phyloP scores from a whole-genome alignment of 2,113 vertebrate species.

The Oryzias woworae region DNA sequence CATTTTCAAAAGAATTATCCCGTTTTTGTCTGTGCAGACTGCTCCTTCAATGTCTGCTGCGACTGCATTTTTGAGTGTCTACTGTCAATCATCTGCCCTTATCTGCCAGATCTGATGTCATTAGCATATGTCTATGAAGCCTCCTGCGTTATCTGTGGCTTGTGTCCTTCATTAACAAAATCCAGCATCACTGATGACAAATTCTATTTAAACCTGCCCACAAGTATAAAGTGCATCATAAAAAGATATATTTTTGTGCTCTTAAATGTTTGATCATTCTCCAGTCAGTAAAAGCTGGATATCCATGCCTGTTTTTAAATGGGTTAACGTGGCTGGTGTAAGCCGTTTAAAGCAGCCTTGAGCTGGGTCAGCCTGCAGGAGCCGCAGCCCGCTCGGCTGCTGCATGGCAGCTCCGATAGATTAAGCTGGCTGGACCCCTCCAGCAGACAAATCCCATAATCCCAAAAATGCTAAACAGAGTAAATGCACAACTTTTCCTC shows the following conservation, averaged over 20 bases:
- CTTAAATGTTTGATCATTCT: background rate
- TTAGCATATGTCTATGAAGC: background rate
- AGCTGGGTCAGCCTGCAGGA: constrained; percentile 20
- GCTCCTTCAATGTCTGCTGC: no score
- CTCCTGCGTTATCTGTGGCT: constrained; percentile 40
- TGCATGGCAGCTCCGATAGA: constrained; percentile 40
- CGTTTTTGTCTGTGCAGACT: background rate
- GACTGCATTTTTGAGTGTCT: no score
- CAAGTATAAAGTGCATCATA: no score
- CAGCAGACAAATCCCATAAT: constrained; percentile 61
- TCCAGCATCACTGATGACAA: constrained; percentile 16
- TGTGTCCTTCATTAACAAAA: constrained; percentile 47
- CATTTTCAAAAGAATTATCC: background rate
- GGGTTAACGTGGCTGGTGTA: constrained; percentile 2
- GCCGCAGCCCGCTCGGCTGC: constrained; percentile 18
- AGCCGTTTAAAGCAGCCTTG: constrained; percentile 46
- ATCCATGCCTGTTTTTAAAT: constrained; percentile 5
- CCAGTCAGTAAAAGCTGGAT: background rate
- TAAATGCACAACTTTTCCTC: constrained; percentile 42
- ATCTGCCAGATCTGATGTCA: background rate
- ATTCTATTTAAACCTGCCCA: no score
- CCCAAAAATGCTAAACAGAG: constrained; percentile 38
- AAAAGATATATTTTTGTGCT: background rate
- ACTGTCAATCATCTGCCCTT: constrained; percentile 34
- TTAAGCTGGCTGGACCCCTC: constrained; percentile 47